Conservation (phyloP, 1,140 invertebrate species). For the Drosophila biarmipes region DNA sequence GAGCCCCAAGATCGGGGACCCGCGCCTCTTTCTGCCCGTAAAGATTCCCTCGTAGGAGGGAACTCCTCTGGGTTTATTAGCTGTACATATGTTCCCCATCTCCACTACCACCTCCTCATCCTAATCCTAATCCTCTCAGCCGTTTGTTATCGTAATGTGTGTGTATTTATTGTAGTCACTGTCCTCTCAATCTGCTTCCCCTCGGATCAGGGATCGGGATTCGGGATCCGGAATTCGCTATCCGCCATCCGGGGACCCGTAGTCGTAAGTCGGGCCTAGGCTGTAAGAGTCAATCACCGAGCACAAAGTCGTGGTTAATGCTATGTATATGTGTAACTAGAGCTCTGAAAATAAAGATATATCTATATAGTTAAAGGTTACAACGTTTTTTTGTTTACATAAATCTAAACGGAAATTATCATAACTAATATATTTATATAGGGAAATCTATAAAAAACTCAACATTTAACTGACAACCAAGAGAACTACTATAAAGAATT, state of each 20-base stretch:
- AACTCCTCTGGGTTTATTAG: neutral
- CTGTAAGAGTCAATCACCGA: conserved; percentile 70
- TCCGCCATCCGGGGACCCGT: conserved; percentile 5
- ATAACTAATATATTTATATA: neutral
- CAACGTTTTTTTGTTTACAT: neutral
- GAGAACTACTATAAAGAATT: neutral
- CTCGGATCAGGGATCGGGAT: neutral
- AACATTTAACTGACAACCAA: neutral
- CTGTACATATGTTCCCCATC: conserved; percentile 58
- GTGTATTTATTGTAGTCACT: conserved; percentile 81
- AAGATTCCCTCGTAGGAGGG: conserved; percentile 86
- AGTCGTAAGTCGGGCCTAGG: conserved; percentile 55
- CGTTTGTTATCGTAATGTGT: conserved; percentile 26
- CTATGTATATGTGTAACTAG: conserved; percentile 30
- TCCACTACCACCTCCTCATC: neutral
- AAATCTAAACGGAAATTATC: too few species aligned
- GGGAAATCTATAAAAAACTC: neutral
- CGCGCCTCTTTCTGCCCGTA: conserved; percentile 89
- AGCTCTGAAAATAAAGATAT: conserved; percentile 27
- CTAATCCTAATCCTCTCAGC: neutral
- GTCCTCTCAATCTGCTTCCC: conserved; percentile 26
- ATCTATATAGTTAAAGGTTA: conserved; percentile 25
- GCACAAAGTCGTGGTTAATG: conserved; percentile 4
- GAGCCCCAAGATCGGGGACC: conserved; percentile 91
- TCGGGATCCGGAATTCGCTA: neutral